Evolutionary conservation across 2,888 invertebrate species (phyloP).

Genomic region (Metallyticus violacea): DNA sequence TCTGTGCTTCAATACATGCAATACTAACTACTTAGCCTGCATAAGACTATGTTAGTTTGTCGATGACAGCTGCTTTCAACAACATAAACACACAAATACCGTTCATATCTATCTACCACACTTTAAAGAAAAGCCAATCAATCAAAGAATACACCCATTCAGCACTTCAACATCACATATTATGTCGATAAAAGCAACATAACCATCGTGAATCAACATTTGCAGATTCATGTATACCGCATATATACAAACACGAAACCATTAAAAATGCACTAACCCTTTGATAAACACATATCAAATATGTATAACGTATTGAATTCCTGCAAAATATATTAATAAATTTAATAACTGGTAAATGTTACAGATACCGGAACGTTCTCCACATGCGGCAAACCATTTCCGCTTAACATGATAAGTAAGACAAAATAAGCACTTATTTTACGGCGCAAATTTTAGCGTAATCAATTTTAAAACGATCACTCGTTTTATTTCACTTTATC

Average conservation of each 20-base stretch:
- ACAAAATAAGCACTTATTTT: neutral
- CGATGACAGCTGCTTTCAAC: neutral
- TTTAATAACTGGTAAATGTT: neutral
- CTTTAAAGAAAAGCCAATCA: neutral
- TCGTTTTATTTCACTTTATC: neutral
- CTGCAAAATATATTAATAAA: neutral
- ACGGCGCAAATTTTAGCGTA: neutral
- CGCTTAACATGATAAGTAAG: neutral
- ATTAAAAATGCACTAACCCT: constrained; percentile 3
- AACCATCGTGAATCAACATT: neutral
- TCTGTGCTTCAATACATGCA: neutral
- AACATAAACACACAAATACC: neutral
- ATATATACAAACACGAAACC: neutral
- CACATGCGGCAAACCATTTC: constrained; percentile 22
- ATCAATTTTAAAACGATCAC: neutral
- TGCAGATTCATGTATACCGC: neutral
- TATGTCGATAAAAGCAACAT: neutral
- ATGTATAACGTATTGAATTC: neutral
- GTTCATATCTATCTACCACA: neutral
- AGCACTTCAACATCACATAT: neutral
- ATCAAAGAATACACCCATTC: neutral
- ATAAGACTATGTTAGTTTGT: neutral
- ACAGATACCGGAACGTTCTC: constrained; percentile 14
- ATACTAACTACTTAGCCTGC: neutral
- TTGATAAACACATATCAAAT: neutral